Percentiles rank a stretch among this genome's conserved stretches.
Evolutionary conservation across 1,140 invertebrate genomes (phyloP).

Genomic region (Drosophila ironensis): DNA sequence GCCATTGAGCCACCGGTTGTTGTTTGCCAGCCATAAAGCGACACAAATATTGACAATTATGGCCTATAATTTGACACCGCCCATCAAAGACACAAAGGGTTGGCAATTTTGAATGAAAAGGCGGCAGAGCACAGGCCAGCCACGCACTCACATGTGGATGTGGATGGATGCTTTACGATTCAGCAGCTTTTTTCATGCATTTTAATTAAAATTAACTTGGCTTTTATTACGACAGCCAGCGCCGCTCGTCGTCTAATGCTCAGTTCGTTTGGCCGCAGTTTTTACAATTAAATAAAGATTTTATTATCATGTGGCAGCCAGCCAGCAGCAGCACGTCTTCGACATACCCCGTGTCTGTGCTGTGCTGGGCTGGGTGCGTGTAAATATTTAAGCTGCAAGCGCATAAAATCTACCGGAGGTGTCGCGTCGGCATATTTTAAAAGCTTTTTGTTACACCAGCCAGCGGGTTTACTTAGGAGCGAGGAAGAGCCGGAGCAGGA

Average conservation of each 20-base stretch:
- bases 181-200: conserved; percentile 71
- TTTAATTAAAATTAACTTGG: conserved; percentile 81
- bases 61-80: conserved; percentile 78
- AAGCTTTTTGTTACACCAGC: conserved; percentile 75
- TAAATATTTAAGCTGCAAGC: conserved; percentile 75
- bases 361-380: conserved; percentile 47
- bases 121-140: conserved; percentile 6
- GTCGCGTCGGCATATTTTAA: conserved; percentile 82
- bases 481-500: not conserved
- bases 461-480: conserved; percentile 62
- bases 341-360: too few relatives aligned
- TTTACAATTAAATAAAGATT: conserved; percentile 80
- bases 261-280: conserved; percentile 60
- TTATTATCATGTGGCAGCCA: conserved; percentile 67
- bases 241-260: conserved; percentile 16
- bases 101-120: conserved; percentile 74
- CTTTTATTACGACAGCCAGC: conserved; percentile 63
- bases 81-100: conserved; percentile 65
- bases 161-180: conserved; percentile 50
- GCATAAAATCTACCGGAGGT: conserved; percentile 80
- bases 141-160: conserved; percentile 5
- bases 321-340: conserved; percentile 19
- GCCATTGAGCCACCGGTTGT: not conserved
- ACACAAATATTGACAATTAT: conserved; percentile 77
- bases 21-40: conserved; percentile 45